A percentile compares a stretch with the other conserved stretches of the same genome.
Conservation (phyloP, 2,888 invertebrate species). For the Rhagophthalmus giganteus region DNA sequence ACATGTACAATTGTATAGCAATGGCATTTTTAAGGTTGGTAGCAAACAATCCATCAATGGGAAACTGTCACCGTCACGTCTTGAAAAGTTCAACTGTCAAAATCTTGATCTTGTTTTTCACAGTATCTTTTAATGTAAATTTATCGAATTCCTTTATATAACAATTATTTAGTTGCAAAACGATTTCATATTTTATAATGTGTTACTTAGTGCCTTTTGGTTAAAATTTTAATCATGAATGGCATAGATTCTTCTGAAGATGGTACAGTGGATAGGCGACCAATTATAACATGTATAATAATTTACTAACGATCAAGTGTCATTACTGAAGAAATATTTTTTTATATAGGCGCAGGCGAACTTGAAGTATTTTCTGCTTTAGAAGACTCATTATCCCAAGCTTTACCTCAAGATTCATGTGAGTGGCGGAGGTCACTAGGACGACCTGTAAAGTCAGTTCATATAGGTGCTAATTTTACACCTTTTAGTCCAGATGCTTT, state of each 20-base stretch:
- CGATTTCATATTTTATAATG: constrained; percentile 37
- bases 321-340: not conserved
- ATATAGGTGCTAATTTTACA: constrained; percentile 78
- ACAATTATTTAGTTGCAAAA: not conserved
- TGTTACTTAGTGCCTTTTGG: constrained; percentile 45
- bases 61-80: constrained; percentile 10
- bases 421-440: constrained; percentile 94
- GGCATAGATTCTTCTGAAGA: constrained; percentile 42
- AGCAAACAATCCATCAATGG: not conserved
- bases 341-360: constrained; percentile 70
- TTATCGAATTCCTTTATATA: not conserved
- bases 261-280: constrained; percentile 68
- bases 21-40: too few relatives aligned
- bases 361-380: constrained; percentile 81
- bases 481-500: constrained; percentile 76
- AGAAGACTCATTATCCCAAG: constrained; percentile 74
- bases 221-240: constrained; percentile 51
- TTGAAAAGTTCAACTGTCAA: constrained; percentile 38
- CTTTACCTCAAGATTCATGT: constrained; percentile 82
- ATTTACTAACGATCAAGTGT: constrained; percentile 34
- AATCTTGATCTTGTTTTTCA: constrained; percentile 15
- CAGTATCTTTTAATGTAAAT: constrained; percentile 6
- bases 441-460: constrained; percentile 81
- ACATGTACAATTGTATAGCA: too few relatives aligned
- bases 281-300: constrained; percentile 77